Evolutionary conservation across 2,888 invertebrate genomes (phyloP).

Genomic region (Ochropacha duplaris): DNA sequence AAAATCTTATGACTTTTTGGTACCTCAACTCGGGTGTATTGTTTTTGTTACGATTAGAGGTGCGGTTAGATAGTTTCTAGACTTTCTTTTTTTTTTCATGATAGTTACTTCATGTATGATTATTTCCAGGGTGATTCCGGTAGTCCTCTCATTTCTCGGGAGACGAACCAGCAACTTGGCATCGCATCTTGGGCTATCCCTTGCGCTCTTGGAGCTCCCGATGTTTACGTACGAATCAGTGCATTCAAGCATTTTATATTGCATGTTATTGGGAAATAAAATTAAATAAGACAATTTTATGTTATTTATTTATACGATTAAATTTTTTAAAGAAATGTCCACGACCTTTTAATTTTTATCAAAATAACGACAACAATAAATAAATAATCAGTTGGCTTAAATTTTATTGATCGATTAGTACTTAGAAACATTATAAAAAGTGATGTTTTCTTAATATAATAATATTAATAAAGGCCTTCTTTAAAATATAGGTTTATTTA

Average conservation of each 20-base stretch:
- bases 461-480: not conserved
- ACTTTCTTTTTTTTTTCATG: no score
- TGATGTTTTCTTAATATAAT: not conserved
- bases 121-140: slow-evolving; percentile 56
- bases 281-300: not conserved
- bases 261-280: not conserved
- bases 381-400: not conserved
- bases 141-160: slow-evolving; percentile 39
- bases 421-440: not conserved
- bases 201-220: slow-evolving; percentile 57
- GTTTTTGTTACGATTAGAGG: no score
- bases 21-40: no score
- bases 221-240: slow-evolving; percentile 47
- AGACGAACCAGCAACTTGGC: slow-evolving; percentile 36
- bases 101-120: no score
- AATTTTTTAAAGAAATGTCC: not conserved
- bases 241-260: slow-evolving; percentile 26
- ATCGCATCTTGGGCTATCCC: slow-evolving; percentile 60
- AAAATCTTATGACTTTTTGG: no score
- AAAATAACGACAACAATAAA: not conserved
- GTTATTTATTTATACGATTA: not conserved
- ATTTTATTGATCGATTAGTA: not conserved
- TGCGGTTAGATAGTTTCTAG: no score
- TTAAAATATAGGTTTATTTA: not conserved
- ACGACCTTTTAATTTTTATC: not conserved